Evolutionary conservation across 2,797 vertebrate species (phyloP).

Genomic region (Sciurus carolinensis): DNA sequence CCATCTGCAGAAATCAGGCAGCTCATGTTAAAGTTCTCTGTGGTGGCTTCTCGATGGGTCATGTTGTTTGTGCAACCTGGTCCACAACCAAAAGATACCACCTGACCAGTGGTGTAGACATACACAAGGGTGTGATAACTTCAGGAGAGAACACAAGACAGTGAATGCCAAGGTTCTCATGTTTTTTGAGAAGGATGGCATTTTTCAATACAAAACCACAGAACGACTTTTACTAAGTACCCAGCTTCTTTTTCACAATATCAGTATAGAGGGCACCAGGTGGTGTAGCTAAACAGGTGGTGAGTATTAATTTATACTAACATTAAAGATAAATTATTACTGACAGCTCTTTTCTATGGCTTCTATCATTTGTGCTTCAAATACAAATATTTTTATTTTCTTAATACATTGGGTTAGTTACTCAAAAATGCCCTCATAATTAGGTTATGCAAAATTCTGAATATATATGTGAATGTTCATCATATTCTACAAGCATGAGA

Average conservation of each 20-base stretch:
- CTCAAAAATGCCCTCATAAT: neutral
- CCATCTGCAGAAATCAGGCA: conserved; percentile 79
- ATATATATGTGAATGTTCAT: neutral
- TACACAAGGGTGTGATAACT: conserved; percentile 86
- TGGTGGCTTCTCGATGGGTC: neutral
- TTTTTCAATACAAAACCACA: conserved; percentile 29
- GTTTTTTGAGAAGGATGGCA: neutral
- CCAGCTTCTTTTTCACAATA: neutral
- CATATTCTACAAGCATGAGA: neutral
- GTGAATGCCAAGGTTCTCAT: neutral
- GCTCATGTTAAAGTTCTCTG: conserved; percentile 42
- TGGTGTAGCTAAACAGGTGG: neutral
- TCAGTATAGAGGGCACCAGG: neutral
- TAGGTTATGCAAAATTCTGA: neutral
- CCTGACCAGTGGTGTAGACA: conserved; percentile 74
- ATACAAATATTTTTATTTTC: conserved; percentile 3
- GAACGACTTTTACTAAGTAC: neutral
- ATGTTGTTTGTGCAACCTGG: conserved; percentile 1
- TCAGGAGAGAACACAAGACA: neutral
- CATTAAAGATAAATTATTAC: conserved; percentile 3
- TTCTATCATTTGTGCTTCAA: conserved; percentile 45
- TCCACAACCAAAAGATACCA: conserved; percentile 84
- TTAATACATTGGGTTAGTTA: neutral
- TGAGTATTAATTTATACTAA: conserved; percentile 17
- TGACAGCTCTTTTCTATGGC: neutral